Percentiles rank a stretch among this genome's conserved stretches.
Evolutionary conservation across 2,797 vertebrate species (phyloP).

Genomic region (Parambassis ranga): DNA sequence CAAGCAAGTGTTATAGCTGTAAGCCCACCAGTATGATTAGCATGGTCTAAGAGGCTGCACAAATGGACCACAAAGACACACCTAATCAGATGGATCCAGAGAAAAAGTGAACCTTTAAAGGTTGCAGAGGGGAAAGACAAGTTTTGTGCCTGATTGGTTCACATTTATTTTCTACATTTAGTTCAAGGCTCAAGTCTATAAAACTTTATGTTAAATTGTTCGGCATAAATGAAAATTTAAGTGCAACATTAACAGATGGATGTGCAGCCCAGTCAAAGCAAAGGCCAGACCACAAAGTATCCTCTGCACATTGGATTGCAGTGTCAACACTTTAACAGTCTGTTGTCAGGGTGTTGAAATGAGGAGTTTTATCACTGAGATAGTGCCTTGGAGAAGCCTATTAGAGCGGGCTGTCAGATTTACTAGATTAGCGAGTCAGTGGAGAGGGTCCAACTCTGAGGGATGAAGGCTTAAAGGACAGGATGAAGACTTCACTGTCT

Average conservation of each 20-base stretch:
- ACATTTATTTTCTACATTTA: too few species aligned
- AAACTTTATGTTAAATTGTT: too few species aligned
- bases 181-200: too few species aligned
- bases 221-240: too few species aligned
- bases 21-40: constrained; percentile 57
- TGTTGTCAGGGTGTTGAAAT: constrained; percentile 38
- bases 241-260: not conserved
- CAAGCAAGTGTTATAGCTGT: constrained; percentile 41
- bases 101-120: constrained; percentile 3
- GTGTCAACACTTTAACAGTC: constrained; percentile 19
- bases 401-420: constrained; percentile 65
- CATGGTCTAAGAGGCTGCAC: constrained; percentile 28
- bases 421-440: constrained; percentile 59
- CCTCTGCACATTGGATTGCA: not conserved
- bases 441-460: constrained; percentile 45
- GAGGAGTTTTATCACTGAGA: constrained; percentile 33
- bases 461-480: constrained; percentile 34
- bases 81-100: constrained; percentile 32
- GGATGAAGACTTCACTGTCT: constrained; percentile 30
- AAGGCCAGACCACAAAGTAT: not conserved
- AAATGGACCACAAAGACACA: constrained; percentile 27
- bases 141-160: not conserved
- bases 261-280: not conserved
- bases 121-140: not conserved
- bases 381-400: constrained; percentile 38